These are phyloP conservation scores for Ypsolopha sequella DNA, from an alignment of 2,888 invertebrate species.

Conservation along the genomic window DNA sequence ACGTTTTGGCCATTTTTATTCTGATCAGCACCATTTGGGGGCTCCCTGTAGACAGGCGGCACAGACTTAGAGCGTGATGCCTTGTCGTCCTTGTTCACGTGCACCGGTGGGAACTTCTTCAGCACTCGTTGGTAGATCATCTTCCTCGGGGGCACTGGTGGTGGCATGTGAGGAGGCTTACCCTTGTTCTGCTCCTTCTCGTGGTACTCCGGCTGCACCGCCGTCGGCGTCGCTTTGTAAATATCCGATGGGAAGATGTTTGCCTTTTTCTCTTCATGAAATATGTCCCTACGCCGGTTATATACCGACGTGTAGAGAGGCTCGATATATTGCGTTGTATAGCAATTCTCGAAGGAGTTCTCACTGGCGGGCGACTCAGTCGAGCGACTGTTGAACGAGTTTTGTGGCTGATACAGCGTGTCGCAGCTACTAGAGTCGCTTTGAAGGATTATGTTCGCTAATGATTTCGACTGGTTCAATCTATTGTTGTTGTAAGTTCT, in stretches of 20 bases:
- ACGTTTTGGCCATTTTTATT: slow-evolving; percentile 42
- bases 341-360: slow-evolving; percentile 55
- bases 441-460: slow-evolving; percentile 59
- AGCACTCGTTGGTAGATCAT: slow-evolving; percentile 62
- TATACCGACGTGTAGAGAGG: slow-evolving; percentile 60
- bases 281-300: slow-evolving; percentile 52
- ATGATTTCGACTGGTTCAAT: slow-evolving; percentile 59
- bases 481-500: slow-evolving; percentile 56
- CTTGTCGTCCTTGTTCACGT: slow-evolving; percentile 72
- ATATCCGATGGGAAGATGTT: slow-evolving; percentile 56
- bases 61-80: slow-evolving; percentile 56
- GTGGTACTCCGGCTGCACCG: slow-evolving; percentile 53
- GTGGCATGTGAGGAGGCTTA: slow-evolving; percentile 67
- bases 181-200: slow-evolving; percentile 45
- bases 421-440: slow-evolving; percentile 63
- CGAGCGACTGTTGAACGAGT: slow-evolving; percentile 51
- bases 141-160: slow-evolving; percentile 71
- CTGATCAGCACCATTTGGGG: slow-evolving; percentile 34
- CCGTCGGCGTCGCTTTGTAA: slow-evolving; percentile 63
- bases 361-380: slow-evolving; percentile 62
- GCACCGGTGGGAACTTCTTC: slow-evolving; percentile 75
- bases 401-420: slow-evolving; percentile 59
- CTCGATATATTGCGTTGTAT: slow-evolving; percentile 58
- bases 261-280: slow-evolving; percentile 47
- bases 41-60: slow-evolving; percentile 55